Conservation (phyloP, 2,888 invertebrate species). For the Rhamnusium bicolor region DNA sequence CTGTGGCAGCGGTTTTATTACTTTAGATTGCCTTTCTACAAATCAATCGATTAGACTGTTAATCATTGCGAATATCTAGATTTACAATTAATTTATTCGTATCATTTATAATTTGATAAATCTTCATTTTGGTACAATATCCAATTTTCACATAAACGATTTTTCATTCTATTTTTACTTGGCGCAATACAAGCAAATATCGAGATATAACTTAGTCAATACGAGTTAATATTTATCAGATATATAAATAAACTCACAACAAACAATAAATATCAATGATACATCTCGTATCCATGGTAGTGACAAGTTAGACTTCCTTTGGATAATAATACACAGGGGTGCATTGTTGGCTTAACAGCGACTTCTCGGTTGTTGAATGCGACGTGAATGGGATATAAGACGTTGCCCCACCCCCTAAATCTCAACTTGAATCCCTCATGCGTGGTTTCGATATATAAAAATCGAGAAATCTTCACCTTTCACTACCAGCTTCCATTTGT, state of each 20-base stretch:
- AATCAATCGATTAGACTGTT: no score
- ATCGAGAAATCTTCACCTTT: slow-evolving; percentile 70
- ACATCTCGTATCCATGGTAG: slow-evolving; percentile 64
- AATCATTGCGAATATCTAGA: no score
- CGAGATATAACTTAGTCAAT: neutral
- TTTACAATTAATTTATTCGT: no score
- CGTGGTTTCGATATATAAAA: slow-evolving; percentile 67
- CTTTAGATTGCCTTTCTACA: no score
- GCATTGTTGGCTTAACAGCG: slow-evolving; percentile 60
- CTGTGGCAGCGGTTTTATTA: no score
- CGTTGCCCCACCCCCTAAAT: slow-evolving; percentile 34
- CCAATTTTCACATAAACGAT: no score
- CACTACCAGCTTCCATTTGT: slow-evolving; percentile 71
- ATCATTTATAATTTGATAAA: no score
- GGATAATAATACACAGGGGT: slow-evolving; percentile 60
- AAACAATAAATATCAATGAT: slow-evolving; percentile 59
- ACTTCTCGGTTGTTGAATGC: slow-evolving; percentile 51
- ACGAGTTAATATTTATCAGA: neutral
- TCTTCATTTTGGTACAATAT: no score
- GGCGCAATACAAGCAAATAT: no score
- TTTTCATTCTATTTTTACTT: no score
- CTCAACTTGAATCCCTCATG: slow-evolving; percentile 56
- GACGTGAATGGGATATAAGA: slow-evolving; percentile 47
- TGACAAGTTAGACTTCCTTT: slow-evolving; percentile 65
- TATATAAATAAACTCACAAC: slow-evolving; percentile 15